Percentiles rank a stretch among this genome's conserved stretches.
Conservation (phyloP, 1,140 invertebrate genomes). For the Scaptodrosophila lebanonensis region DNA sequence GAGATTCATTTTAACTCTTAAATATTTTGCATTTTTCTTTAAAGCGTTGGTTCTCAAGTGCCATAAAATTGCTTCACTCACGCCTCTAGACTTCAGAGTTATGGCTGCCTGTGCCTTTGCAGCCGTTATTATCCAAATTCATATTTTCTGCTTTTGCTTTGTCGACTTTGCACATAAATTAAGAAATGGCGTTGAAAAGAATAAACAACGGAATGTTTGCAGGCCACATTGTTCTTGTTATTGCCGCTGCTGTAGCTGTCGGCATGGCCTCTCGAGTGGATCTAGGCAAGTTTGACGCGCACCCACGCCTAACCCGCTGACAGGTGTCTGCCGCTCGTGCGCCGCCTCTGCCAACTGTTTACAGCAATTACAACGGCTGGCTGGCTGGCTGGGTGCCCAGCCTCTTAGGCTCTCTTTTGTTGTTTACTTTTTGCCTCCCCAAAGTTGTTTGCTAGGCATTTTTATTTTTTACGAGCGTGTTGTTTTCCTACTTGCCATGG, state of each 20-base stretch:
- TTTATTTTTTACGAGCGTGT: slow-evolving; percentile 27
- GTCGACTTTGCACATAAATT: slow-evolving; percentile 62
- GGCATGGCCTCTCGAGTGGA: slow-evolving; percentile 44
- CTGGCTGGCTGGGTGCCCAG: slow-evolving; percentile 11
- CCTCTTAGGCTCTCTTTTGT: neutral
- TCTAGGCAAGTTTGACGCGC: slow-evolving; percentile 24
- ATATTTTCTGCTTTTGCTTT: slow-evolving; percentile 17
- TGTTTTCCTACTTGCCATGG: slow-evolving; percentile 38
- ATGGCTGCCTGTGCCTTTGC: neutral
- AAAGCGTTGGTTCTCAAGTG: slow-evolving; percentile 6
- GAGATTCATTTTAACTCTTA: no score
- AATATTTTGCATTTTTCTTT: slow-evolving; percentile 2
- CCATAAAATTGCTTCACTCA: neutral
- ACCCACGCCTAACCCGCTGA: slow-evolving; percentile 32
- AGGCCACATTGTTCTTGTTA: slow-evolving; percentile 17
- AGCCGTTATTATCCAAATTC: slow-evolving; percentile 12
- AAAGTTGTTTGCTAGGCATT: slow-evolving; percentile 11
- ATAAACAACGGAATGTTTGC: slow-evolving; percentile 36
- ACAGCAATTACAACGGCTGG: slow-evolving; percentile 57
- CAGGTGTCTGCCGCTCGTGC: slow-evolving; percentile 28
- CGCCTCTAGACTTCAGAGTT: slow-evolving; percentile 8
- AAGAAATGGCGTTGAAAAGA: slow-evolving; percentile 66
- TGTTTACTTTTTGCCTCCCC: slow-evolving; percentile 28
- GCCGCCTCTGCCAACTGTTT: neutral
- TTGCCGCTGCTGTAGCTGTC: slow-evolving; percentile 15